A percentile compares a stretch with the other conserved stretches of the same genome.
phyloP scores from a whole-genome alignment of 2,113 vertebrate species.

The Lichenostomus cassidix region DNA sequence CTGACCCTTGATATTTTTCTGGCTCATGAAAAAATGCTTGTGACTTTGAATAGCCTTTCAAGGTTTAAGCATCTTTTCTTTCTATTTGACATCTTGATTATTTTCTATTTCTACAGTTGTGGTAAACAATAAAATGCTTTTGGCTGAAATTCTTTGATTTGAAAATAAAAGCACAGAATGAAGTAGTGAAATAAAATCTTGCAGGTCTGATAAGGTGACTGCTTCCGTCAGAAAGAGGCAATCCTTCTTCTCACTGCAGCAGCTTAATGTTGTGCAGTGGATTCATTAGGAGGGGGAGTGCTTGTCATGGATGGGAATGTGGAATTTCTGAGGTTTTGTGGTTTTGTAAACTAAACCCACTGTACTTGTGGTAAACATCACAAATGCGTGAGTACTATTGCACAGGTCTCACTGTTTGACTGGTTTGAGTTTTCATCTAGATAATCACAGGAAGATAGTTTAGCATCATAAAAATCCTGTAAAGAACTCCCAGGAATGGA shows the following conservation, averaged over 20 bases:
- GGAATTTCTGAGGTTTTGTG: not conserved
- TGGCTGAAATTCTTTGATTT: not conserved
- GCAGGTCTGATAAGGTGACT: not conserved
- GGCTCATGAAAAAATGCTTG: not conserved
- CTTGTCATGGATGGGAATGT: not conserved
- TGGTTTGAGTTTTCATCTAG: not conserved
- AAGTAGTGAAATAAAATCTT: not conserved
- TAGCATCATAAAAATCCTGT: not conserved
- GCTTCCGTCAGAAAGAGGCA: not conserved
- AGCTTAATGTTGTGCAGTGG: not conserved
- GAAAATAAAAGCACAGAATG: not conserved
- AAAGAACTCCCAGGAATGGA: not conserved
- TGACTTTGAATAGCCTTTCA: not conserved
- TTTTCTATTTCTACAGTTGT: not conserved
- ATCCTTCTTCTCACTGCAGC: not conserved
- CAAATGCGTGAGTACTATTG: not conserved
- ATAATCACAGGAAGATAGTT: not conserved
- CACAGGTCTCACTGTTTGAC: not conserved
- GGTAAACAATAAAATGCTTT: not conserved
- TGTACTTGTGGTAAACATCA: not conserved
- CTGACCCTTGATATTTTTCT: not conserved
- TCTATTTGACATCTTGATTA: not conserved
- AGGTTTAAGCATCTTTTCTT: not conserved
- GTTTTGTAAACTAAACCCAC: not conserved
- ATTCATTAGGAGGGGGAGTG: not conserved